Percentiles rank a stretch among this genome's conserved stretches.
phyloP scores from a whole-genome alignment of 2,797 vertebrate species.

The Chloroceryle amazona region DNA sequence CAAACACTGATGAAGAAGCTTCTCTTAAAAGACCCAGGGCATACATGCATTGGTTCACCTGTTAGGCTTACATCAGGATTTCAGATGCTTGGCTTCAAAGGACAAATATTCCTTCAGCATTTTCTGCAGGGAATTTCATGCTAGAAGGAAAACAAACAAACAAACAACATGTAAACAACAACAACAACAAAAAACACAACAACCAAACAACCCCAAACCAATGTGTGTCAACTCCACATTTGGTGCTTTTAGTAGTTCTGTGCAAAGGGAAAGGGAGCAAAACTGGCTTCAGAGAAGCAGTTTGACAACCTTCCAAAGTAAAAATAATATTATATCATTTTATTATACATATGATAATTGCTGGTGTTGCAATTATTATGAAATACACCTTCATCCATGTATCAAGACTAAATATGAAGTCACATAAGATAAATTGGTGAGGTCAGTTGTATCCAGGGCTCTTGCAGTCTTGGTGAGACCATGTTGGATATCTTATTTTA shows the following conservation, averaged over 20 bases:
- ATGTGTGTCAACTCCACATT: background rate
- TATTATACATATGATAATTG: background rate
- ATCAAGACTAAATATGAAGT: background rate
- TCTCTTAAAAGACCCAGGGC: conserved; percentile 13
- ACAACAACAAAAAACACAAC: background rate
- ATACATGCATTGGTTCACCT: conserved; percentile 51
- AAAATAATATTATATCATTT: background rate
- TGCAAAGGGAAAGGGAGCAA: background rate
- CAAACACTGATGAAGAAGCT: conserved; percentile 26
- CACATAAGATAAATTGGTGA: background rate
- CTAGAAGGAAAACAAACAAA: background rate
- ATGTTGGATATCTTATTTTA: background rate
- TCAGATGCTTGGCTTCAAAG: conserved; percentile 40
- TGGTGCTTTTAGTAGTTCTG: background rate
- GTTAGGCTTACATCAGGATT: conserved; percentile 33
- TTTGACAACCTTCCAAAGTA: background rate
- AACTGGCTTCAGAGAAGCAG: background rate
- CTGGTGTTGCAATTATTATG: background rate
- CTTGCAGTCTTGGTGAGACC: background rate
- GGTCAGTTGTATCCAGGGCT: background rate
- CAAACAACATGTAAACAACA: background rate
- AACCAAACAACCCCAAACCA: too few species aligned
- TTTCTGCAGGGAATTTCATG: background rate
- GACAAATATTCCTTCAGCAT: conserved; percentile 18
- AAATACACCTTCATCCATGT: background rate